These are phyloP conservation scores for Drosophila pruinosa DNA, from an alignment of 1,140 invertebrate species.

Conservation along the genomic window DNA sequence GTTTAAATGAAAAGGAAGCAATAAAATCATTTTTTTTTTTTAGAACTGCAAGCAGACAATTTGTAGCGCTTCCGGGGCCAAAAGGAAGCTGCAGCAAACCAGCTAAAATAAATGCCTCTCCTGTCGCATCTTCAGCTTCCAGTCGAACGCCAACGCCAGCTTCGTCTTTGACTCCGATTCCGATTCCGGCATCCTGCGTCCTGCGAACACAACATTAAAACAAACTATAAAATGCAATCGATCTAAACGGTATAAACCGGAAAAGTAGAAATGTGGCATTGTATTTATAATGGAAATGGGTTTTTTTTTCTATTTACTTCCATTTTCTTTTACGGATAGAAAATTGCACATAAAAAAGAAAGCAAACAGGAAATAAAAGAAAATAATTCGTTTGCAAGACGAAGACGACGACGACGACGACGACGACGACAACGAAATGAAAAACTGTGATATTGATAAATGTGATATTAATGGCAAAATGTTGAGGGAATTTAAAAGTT, in stretches of 20 bases:
- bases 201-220: slow-evolving; percentile 66
- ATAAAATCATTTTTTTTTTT: slow-evolving; percentile 75
- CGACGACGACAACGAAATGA: slow-evolving; percentile 48
- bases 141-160: slow-evolving; percentile 5
- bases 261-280: slow-evolving; percentile 75
- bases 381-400: slow-evolving; percentile 65
- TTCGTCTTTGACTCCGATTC: background rate
- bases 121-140: slow-evolving; percentile 50
- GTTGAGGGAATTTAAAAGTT: slow-evolving; percentile 70
- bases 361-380: slow-evolving; percentile 39
- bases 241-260: slow-evolving; percentile 76
- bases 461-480: slow-evolving; percentile 76
- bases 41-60: slow-evolving; percentile 62
- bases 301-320: slow-evolving; percentile 64
- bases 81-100: slow-evolving; percentile 39
- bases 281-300: slow-evolving; percentile 71
- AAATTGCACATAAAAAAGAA: slow-evolving; percentile 25
- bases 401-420: no score
- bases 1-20: slow-evolving; percentile 63
- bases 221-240: slow-evolving; percentile 80
- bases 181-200: slow-evolving; percentile 28
- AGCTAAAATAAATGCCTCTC: slow-evolving; percentile 45
- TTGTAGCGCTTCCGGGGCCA: slow-evolving; percentile 69
- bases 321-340: slow-evolving; percentile 14
- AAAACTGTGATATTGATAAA: slow-evolving; percentile 80